These are phyloP conservation scores for Elanoides forficatus DNA, from an alignment of 2,113 vertebrate species.

Conservation along the genomic window DNA sequence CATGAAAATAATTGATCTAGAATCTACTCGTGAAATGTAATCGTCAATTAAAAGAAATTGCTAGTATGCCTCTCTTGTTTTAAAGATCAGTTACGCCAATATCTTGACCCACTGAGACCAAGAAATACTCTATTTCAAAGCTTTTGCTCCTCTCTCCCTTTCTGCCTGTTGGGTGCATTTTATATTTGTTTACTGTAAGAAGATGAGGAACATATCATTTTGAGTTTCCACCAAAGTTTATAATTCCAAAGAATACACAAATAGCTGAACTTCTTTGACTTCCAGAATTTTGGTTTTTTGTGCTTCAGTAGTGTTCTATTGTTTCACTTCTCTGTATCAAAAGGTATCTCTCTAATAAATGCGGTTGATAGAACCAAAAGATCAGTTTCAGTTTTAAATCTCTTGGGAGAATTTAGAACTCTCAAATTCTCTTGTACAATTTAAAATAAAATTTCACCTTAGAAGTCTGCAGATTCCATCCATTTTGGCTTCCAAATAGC, in stretches of 20 bases:
- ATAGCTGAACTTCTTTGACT: not conserved
- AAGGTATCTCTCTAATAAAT: slow-evolving; percentile 35
- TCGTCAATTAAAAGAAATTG: not conserved
- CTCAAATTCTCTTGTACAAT: slow-evolving; percentile 39
- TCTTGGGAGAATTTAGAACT: slow-evolving; percentile 40
- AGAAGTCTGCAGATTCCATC: slow-evolving; percentile 19
- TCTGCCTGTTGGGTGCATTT: not conserved
- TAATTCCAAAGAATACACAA: not conserved
- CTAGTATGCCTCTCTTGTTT: not conserved
- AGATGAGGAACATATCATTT: not conserved
- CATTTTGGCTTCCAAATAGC: slow-evolving; percentile 13
- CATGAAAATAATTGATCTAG: not conserved
- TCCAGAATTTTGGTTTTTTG: not conserved
- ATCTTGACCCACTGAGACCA: not conserved
- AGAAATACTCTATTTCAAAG: not conserved
- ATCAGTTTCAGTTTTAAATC: slow-evolving; percentile 53
- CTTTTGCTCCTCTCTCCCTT: not conserved
- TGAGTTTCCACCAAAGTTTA: not conserved
- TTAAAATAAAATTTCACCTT: slow-evolving; percentile 29
- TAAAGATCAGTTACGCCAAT: not conserved
- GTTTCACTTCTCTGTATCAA: not conserved
- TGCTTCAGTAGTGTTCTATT: not conserved
- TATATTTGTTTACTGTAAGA: not conserved
- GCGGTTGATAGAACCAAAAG: slow-evolving; percentile 27
- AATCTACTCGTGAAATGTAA: not conserved